Conservation (phyloP, 2,113 vertebrate genomes). For the Tautogolabrus adspersus region DNA sequence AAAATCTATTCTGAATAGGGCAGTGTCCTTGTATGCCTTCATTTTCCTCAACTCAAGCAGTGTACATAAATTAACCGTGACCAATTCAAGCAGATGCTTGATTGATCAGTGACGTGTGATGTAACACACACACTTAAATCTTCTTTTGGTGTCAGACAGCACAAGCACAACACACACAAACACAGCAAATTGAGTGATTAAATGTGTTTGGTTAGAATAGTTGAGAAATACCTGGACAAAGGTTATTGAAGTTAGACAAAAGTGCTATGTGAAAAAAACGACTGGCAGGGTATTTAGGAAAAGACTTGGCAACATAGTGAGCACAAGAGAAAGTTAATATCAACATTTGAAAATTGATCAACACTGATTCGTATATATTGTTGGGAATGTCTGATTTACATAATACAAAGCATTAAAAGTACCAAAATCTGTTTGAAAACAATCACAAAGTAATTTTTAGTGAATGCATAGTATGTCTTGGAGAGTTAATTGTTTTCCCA, state of each 20-base stretch:
- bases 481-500: constrained; percentile 28
- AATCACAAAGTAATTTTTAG: constrained; percentile 20
- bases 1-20: background rate
- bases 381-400: constrained; percentile 26
- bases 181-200: constrained; percentile 16
- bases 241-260: constrained; percentile 27
- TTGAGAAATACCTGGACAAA: constrained; percentile 34
- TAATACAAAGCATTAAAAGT: constrained; percentile 47
- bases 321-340: constrained; percentile 11
- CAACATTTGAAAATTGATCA: constrained; percentile 6
- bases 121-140: background rate
- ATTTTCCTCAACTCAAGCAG: constrained; percentile 19
- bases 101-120: background rate
- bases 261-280: constrained; percentile 10
- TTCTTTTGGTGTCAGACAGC: constrained; percentile 6
- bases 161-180: constrained; percentile 42
- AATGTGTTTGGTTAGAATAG: constrained; percentile 3
- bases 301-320: constrained; percentile 37
- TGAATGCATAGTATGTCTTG: constrained; percentile 59
- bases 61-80: constrained; percentile 17
- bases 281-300: constrained; percentile 10
- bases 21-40: background rate
- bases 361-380: constrained; percentile 7
- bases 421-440: constrained; percentile 32
- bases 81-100: constrained; percentile 3